Conservation (phyloP, 2,113 vertebrate species). For the Heterochromis multidens region DNA sequence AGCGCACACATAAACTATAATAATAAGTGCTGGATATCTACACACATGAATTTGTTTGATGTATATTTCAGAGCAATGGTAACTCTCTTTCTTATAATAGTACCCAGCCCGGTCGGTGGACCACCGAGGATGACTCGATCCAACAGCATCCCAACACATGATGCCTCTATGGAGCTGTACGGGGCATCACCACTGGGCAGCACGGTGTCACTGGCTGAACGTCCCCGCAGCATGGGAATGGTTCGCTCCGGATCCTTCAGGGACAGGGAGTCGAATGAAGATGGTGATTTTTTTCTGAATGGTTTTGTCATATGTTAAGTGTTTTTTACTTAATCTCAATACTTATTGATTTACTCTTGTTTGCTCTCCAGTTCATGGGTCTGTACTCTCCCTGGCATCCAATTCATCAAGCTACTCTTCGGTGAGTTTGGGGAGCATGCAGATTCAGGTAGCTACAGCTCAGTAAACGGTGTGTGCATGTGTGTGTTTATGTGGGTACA, state of each 20-base stretch:
- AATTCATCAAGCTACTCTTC: conserved; percentile 94
- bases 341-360: background rate
- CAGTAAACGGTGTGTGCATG: background rate
- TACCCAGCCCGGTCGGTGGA: conserved; percentile 76
- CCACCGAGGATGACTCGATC: conserved; percentile 92
- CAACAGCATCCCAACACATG: conserved; percentile 96
- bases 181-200: conserved; percentile 88
- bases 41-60: background rate
- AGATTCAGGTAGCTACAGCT: conserved; percentile 52
- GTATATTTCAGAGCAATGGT: background rate
- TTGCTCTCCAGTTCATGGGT: conserved; percentile 87
- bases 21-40: background rate
- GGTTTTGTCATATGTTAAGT: background rate
- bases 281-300: conserved; percentile 77
- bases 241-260: conserved; percentile 93
- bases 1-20: background rate
- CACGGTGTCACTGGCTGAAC: conserved; percentile 91
- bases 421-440: conserved; percentile 79
- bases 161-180: conserved; percentile 89
- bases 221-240: conserved; percentile 93
- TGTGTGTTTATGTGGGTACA: background rate
- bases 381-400: conserved; percentile 91
- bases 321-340: background rate
- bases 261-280: conserved; percentile 87
- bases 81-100: conserved; percentile 59